These are phyloP conservation scores for Drosophila recens DNA, from an alignment of 2,888 invertebrate genomes.

Conservation along the genomic window DNA sequence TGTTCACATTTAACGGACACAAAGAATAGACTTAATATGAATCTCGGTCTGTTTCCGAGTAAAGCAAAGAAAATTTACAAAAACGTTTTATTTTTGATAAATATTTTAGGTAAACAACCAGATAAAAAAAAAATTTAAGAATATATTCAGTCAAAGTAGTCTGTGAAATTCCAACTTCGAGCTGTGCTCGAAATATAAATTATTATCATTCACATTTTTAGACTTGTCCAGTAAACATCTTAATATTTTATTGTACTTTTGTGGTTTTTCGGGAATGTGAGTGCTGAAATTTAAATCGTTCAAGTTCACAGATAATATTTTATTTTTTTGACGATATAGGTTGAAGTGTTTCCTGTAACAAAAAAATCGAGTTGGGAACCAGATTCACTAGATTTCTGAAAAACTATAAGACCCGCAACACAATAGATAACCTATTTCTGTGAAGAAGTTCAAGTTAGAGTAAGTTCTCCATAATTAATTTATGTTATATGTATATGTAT, in stretches of 20 bases:
- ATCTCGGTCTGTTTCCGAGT: neutral
- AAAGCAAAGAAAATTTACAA: neutral
- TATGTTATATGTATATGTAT: no score
- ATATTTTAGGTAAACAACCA: no score
- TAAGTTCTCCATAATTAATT: no score
- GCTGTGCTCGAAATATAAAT: neutral
- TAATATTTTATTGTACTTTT: constrained; percentile 22
- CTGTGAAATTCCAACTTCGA: neutral
- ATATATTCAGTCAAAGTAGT: constrained; percentile 7
- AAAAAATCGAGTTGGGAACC: neutral
- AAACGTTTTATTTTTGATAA: neutral
- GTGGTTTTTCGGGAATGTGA: constrained; percentile 21
- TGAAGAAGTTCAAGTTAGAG: constrained; percentile 15
- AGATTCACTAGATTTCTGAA: neutral
- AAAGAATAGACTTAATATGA: neutral
- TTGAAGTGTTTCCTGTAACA: constrained; percentile 12
- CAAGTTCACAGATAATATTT: neutral
- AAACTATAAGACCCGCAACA: neutral
- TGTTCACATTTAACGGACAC: neutral
- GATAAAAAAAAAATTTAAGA: neutral
- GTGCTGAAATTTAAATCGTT: neutral
- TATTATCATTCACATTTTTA: constrained; percentile 1
- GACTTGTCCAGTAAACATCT: constrained; percentile 9
- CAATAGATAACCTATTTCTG: constrained; percentile 13
- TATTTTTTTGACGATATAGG: neutral